These are phyloP conservation scores for Fukomys damarensis DNA, from an alignment of 2,113 vertebrate species.

Conservation along the genomic window DNA sequence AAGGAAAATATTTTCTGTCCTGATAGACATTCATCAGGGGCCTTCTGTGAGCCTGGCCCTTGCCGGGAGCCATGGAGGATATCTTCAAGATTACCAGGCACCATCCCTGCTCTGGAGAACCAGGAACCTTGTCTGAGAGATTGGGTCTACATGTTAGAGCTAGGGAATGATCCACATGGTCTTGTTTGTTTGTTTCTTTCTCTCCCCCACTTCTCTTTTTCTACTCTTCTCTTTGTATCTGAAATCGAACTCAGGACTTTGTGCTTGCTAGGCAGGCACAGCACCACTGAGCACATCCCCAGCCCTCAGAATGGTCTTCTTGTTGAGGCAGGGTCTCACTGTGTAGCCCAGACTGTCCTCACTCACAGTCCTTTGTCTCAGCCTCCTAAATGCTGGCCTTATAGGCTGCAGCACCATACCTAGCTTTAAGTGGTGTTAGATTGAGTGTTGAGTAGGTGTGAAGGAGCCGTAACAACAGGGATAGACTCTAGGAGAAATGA, in stretches of 20 bases:
- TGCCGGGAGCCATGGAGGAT: slow-evolving; percentile 13
- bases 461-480: background rate
- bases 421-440: background rate
- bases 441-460: background rate
- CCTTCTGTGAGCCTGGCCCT: background rate
- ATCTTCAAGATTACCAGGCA: background rate
- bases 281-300: too few relatives aligned
- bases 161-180: background rate
- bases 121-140: background rate
- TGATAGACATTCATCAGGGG: background rate
- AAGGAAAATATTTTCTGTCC: slow-evolving; percentile 50
- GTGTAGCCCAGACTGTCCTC: background rate
- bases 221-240: too few relatives aligned
- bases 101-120: background rate
- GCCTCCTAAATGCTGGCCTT: background rate
- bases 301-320: too few relatives aligned
- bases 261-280: too few relatives aligned
- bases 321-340: background rate
- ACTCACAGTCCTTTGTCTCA: background rate
- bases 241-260: too few relatives aligned
- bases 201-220: too few relatives aligned
- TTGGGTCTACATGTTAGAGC: background rate
- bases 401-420: background rate
- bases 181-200: too few relatives aligned
- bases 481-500: background rate